Percentiles rank a stretch among this genome's conserved stretches.
Conservation (phyloP, 2,113 vertebrate species). For the Corydoras maculifer region DNA sequence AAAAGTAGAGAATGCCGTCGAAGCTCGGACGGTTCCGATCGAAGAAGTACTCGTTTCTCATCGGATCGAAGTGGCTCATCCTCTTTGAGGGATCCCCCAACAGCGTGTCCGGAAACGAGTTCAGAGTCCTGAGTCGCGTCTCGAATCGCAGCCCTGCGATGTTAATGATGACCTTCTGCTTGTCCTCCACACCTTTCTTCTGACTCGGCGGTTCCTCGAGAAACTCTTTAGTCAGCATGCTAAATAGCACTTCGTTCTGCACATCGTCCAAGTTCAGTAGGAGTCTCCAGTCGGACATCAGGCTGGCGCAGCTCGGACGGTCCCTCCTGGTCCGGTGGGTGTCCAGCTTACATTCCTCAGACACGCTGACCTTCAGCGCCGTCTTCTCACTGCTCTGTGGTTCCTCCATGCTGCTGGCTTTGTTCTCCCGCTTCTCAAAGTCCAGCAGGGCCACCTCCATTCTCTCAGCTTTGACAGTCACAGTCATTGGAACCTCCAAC, state of each 20-base stretch:
- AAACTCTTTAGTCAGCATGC: conserved; percentile 72
- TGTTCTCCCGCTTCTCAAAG: conserved; percentile 76
- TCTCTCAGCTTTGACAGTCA: conserved; percentile 60
- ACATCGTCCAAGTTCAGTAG: conserved; percentile 71
- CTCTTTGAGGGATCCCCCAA: conserved; percentile 83
- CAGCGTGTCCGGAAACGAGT: conserved; percentile 88
- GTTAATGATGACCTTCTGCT: conserved; percentile 89
- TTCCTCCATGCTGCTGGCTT: conserved; percentile 56
- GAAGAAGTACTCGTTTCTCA: conserved; percentile 97
- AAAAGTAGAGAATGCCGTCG: conserved; percentile 94
- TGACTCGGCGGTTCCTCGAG: conserved; percentile 73
- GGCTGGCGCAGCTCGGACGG: conserved; percentile 66
- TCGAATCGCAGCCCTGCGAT: conserved; percentile 91
- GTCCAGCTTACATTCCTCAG: not conserved
- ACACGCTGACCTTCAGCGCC: conserved; percentile 43
- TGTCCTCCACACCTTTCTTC: conserved; percentile 72
- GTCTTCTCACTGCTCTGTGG: conserved; percentile 63
- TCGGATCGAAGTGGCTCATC: conserved; percentile 91
- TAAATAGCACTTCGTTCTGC: conserved; percentile 77
- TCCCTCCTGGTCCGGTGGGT: conserved; percentile 49
- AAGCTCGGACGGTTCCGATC: conserved; percentile 93
- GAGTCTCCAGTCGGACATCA: conserved; percentile 79
- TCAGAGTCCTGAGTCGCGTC: conserved; percentile 83
- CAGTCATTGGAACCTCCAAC: not conserved
- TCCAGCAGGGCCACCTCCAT: conserved; percentile 88